phyloP scores from a whole-genome alignment of 1,140 invertebrate species.

The Chymomyza costata region DNA sequence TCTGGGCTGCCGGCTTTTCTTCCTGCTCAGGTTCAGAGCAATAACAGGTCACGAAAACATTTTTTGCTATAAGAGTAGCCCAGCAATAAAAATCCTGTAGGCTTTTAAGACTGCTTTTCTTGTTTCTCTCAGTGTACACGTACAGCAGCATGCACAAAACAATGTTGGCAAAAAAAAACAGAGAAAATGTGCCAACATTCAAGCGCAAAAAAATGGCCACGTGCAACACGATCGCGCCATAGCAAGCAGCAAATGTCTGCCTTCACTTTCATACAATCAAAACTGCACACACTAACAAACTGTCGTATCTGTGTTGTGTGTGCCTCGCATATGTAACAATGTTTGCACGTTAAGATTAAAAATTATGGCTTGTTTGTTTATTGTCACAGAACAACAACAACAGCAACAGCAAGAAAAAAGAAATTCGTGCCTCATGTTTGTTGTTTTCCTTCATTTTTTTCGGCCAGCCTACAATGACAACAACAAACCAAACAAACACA shows the following conservation, averaged over 20 bases:
- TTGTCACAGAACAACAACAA: constrained; percentile 41
- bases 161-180: neutral
- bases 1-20: too few relatives aligned
- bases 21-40: too few relatives aligned
- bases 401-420: constrained; percentile 13
- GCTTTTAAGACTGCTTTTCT: too few relatives aligned
- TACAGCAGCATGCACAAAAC: neutral
- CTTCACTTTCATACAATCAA: neutral
- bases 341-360: constrained; percentile 69
- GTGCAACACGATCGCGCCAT: constrained; percentile 28
- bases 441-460: too few relatives aligned
- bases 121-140: too few relatives aligned
- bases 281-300: neutral
- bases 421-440: constrained; percentile 20
- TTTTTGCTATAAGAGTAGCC: too few relatives aligned
- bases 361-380: constrained; percentile 73
- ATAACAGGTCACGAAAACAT: too few relatives aligned
- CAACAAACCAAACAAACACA: constrained; percentile 66
- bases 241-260: neutral
- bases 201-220: constrained; percentile 53
- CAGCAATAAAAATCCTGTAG: too few relatives aligned
- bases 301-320: constrained; percentile 12
- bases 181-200: constrained; percentile 49
- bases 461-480: constrained; percentile 53
- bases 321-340: constrained; percentile 63